A percentile compares a stretch with the other conserved stretches of the same genome.
Evolutionary conservation across 2,888 invertebrate species (phyloP).

Genomic region (Steinernema scapterisci): DNA sequence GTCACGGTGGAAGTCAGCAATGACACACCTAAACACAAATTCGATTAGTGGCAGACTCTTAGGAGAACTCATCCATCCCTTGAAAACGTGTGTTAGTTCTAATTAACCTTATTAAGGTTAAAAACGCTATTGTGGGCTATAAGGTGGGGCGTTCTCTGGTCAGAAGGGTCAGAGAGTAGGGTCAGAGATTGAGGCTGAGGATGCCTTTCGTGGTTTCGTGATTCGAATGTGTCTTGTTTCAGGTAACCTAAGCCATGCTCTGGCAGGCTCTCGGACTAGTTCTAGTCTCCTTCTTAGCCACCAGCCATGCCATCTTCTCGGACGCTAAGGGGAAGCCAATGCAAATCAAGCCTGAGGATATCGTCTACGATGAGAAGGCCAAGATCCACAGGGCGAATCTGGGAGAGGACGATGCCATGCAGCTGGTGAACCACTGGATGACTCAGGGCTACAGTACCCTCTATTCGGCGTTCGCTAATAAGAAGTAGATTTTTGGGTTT

Average conservation of each 20-base stretch:
- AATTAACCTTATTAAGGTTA: background rate
- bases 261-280: too few relatives aligned
- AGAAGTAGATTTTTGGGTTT: background rate
- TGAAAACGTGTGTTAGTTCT: background rate
- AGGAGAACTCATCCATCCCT: background rate
- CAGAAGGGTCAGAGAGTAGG: too few relatives aligned
- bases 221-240: too few relatives aligned
- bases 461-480: background rate
- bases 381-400: background rate
- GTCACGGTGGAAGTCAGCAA: background rate
- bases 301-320: background rate
- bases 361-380: background rate
- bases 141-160: background rate
- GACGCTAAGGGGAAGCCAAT: background rate
- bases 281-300: too few relatives aligned
- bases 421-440: background rate
- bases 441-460: background rate
- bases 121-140: background rate
- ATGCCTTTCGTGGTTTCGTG: too few relatives aligned
- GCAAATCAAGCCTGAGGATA: background rate
- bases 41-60: background rate
- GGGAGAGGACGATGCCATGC: background rate
- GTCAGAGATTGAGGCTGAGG: too few relatives aligned
- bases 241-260: too few relatives aligned
- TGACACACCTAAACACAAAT: conserved; percentile 25